Conservation (phyloP, 2,888 invertebrate genomes). For the Tenthredo distinguenda region DNA sequence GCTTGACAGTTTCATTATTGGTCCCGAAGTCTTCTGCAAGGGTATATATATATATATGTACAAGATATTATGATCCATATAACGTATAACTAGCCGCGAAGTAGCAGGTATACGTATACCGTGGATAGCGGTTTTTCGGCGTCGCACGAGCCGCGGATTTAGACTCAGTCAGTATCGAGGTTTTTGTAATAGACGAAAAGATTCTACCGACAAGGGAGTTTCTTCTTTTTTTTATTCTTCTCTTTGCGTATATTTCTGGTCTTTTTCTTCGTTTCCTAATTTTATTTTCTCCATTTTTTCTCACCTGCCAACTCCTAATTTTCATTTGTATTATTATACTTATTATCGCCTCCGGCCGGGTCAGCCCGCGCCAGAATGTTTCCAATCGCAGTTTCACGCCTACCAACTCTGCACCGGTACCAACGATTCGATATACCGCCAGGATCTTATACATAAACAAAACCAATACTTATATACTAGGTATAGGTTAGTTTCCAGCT, state of each 20-base stretch:
- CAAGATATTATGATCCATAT: conserved; percentile 3
- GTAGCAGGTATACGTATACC: not conserved
- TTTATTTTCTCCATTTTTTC: not conserved
- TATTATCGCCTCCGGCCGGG: conserved; percentile 36
- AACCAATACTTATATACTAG: conserved; percentile 15
- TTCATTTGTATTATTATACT: conserved; percentile 4
- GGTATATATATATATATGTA: not conserved
- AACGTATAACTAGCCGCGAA: not conserved
- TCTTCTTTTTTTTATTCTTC: not conserved
- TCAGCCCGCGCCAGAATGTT: conserved; percentile 59
- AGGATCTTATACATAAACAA: not conserved
- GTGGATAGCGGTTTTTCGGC: conserved; percentile 63
- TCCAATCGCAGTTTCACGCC: conserved; percentile 64
- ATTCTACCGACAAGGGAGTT: not conserved
- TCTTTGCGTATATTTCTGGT: not conserved
- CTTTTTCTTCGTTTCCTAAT: not conserved
- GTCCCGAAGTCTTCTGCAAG: not conserved
- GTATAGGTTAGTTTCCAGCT: not conserved
- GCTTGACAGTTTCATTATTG: not conserved
- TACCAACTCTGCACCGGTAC: conserved; percentile 28
- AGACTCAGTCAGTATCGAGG: conserved; percentile 59
- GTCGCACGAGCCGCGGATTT: conserved; percentile 71
- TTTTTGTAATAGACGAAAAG: not conserved
- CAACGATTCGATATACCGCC: conserved; percentile 40
- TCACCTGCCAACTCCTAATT: not conserved